phyloP scores from a whole-genome alignment of 2,113 vertebrate genomes.

The Phaethon lepturus region DNA sequence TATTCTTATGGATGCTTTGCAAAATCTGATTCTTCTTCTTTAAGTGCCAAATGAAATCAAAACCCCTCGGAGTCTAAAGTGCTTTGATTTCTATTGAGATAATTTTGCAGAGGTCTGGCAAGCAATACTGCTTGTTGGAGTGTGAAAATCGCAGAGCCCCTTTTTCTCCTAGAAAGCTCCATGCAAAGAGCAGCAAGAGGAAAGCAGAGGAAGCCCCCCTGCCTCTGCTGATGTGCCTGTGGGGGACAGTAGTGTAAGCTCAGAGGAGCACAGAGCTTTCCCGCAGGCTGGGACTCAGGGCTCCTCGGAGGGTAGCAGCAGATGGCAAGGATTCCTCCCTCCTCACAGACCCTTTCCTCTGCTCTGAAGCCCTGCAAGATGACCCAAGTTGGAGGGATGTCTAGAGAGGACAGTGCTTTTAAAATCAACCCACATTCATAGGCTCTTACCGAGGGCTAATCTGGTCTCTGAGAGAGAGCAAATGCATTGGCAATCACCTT shows the following conservation, averaged over 20 bases:
- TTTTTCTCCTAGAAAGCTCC: neutral
- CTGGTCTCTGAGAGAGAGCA: neutral
- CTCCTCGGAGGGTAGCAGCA: conserved; percentile 43
- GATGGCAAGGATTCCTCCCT: conserved; percentile 1
- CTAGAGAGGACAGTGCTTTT: neutral
- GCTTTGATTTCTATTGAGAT: neutral
- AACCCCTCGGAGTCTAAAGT: neutral
- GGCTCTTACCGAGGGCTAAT: neutral
- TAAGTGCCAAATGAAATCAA: neutral
- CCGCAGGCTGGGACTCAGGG: neutral
- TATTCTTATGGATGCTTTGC: neutral
- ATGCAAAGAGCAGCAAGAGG: neutral
- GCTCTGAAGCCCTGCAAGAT: neutral
- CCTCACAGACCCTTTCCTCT: neutral
- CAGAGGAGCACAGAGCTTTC: neutral
- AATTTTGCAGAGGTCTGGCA: neutral
- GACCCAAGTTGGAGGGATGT: neutral
- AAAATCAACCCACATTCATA: neutral
- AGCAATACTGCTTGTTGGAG: neutral
- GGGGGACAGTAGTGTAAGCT: accelerated
- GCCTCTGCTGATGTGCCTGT: neutral
- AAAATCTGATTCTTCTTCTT: neutral
- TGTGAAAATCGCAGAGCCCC: neutral
- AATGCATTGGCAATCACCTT: neutral
- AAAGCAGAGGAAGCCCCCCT: neutral